Evolutionary conservation across 2,888 invertebrate genomes (phyloP).

Genomic region (Nephrotoma flavescens): DNA sequence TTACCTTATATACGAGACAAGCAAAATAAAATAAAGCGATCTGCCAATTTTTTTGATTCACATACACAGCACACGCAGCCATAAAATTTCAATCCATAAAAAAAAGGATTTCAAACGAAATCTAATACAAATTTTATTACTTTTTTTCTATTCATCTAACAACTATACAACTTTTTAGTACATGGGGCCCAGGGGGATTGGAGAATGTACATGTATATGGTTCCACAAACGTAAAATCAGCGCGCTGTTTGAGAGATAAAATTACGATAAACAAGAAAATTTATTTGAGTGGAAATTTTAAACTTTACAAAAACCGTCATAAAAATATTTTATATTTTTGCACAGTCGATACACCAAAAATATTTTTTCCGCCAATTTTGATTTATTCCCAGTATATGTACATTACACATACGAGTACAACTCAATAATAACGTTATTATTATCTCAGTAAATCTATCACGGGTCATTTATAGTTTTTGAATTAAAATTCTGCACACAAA

Average conservation of each 20-base stretch:
- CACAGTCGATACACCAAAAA: neutral
- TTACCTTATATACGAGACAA: neutral
- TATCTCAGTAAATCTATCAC: neutral
- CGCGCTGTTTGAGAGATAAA: neutral
- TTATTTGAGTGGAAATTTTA: neutral
- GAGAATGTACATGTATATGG: neutral
- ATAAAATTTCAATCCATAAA: neutral
- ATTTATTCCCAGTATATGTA: neutral
- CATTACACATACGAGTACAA: neutral
- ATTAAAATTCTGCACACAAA: neutral
- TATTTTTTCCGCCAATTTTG: neutral
- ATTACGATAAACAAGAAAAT: neutral
- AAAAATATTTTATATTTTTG: neutral
- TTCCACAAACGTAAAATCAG: neutral
- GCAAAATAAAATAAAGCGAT: neutral
- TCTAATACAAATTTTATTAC: neutral
- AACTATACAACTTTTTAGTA: neutral
- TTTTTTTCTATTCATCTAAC: neutral
- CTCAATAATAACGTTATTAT: neutral
- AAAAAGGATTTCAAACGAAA: neutral
- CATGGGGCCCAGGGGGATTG: neutral
- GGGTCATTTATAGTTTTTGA: neutral
- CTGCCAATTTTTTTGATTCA: neutral
- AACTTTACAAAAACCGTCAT: neutral
- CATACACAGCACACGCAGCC: neutral